Evolutionary conservation across 2,797 vertebrate species (phyloP).

Genomic region (Lacerta bilineata): DNA sequence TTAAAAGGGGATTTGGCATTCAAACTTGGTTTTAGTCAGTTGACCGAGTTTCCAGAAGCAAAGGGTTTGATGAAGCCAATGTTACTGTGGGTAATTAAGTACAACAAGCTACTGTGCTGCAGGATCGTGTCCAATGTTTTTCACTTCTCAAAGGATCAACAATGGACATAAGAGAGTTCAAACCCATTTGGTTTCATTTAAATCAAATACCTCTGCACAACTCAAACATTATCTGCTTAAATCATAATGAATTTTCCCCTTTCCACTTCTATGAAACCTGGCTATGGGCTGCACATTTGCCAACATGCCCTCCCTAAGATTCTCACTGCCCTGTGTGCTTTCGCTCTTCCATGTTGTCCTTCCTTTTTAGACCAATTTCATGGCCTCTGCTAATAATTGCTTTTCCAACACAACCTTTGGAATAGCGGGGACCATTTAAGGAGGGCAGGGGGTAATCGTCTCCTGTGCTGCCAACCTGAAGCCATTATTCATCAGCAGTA

Average conservation of each 20-base stretch:
- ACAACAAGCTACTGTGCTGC: background rate
- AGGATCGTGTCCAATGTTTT: slow-evolving; percentile 17
- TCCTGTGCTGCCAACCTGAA: background rate
- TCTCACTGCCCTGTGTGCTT: slow-evolving; percentile 64
- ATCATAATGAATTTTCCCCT: slow-evolving; percentile 6
- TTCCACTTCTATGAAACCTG: slow-evolving; percentile 26
- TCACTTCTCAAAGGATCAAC: slow-evolving; percentile 48
- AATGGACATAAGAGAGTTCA: slow-evolving; percentile 26
- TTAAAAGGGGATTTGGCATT: slow-evolving; percentile 44
- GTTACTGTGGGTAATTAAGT: slow-evolving; percentile 2
- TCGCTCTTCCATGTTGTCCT: slow-evolving; percentile 54
- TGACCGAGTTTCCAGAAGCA: background rate
- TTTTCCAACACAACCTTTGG: slow-evolving; percentile 37
- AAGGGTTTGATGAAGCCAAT: slow-evolving; percentile 7
- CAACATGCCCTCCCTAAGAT: slow-evolving; percentile 48
- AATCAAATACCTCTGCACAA: slow-evolving; percentile 43
- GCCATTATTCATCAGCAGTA: slow-evolving; percentile 4
- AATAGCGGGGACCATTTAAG: background rate
- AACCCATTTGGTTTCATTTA: slow-evolving; percentile 56
- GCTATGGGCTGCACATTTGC: slow-evolving; percentile 60
- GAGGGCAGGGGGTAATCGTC: background rate
- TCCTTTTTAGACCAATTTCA: slow-evolving; percentile 59
- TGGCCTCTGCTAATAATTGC: slow-evolving; percentile 63
- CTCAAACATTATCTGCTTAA: slow-evolving; percentile 46
- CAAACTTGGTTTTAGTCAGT: slow-evolving; percentile 9